phyloP scores from a whole-genome alignment of 1,140 invertebrate species.

The Heliconius nattereri region DNA sequence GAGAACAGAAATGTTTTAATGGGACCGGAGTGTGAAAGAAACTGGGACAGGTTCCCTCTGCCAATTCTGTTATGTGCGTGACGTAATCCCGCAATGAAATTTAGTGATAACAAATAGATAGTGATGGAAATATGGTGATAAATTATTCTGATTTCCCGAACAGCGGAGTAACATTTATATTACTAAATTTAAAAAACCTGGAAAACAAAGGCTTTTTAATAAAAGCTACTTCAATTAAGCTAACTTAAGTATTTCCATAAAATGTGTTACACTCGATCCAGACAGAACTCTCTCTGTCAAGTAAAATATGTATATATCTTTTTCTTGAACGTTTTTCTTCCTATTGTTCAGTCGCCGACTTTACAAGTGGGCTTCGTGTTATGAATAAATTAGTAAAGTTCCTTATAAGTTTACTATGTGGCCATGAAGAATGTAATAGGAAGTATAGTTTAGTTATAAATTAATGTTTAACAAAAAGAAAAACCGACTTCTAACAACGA shows the following conservation, averaged over 20 bases:
- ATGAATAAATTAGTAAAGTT: constrained; percentile 79
- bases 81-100: neutral
- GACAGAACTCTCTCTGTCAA: constrained; percentile 36
- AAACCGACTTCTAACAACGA: too few relatives aligned
- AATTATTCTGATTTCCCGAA: too few relatives aligned
- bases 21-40: neutral
- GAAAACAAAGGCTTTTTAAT: neutral
- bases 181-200: neutral
- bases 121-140: too few relatives aligned
- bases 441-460: neutral
- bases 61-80: neutral
- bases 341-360: constrained; percentile 66
- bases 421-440: constrained; percentile 26
- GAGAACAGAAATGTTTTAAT: neutral
- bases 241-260: neutral
- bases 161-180: too few relatives aligned
- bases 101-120: too few relatives aligned
- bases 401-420: constrained; percentile 13
- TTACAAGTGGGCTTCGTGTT: constrained; percentile 66
- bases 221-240: neutral
- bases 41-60: neutral
- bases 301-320: constrained; percentile 54
- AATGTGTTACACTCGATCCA: constrained; percentile 16
- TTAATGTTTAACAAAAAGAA: too few relatives aligned
- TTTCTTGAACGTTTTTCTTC: constrained; percentile 59